Evolutionary conservation across 2,113 vertebrate genomes (phyloP), one percentile per base, ranked within the genome.

Genomic region (Sitta europaea): DNA sequence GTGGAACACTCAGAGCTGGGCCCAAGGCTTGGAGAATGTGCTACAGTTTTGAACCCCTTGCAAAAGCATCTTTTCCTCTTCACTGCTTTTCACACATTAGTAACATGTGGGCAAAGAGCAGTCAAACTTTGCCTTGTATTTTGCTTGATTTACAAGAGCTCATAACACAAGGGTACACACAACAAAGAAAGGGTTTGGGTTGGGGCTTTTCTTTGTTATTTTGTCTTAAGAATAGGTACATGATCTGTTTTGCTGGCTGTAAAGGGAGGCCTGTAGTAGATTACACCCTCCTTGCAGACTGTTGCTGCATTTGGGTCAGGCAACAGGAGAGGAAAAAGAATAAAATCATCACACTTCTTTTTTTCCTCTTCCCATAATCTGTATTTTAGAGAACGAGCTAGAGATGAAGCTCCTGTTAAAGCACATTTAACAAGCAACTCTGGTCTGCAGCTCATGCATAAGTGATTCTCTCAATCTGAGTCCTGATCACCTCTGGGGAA

Each of bases 391-490:
- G 47, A 84, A 87, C 0, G 0, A 85, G 54, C 59, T 67, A 62
- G 54, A 90, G 51, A 87, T 57, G 50, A 83, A 86, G 42, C 42
- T 90, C 62, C 72, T 71, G 42, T 54, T 87, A 80, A 72, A 84
- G 53, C 21, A 53, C 5, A 0, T 50, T 94, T 91, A 96, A 93
- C 78, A 84, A 81, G 50, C 2, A 5, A 2, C 65, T 80, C 75
- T 36, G 43, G 57, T 53, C 53, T 70, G 77, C 83, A 94, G 63
- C 67, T 93, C 82, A 73, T 36, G 35, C 9, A 1, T 59, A 73
- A 89, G 58, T 57, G 80, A 87, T 93, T 96, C 72, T 81, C 73
- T 78, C 84, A 90, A 80, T 89, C 31, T 77, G 38, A 96, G 79
- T 59, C 54, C 42, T 74, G 75, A 79, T 83, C 67, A 54, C 48